Conservation (phyloP, 2,888 invertebrate species). For the Callimorpha dominula region DNA sequence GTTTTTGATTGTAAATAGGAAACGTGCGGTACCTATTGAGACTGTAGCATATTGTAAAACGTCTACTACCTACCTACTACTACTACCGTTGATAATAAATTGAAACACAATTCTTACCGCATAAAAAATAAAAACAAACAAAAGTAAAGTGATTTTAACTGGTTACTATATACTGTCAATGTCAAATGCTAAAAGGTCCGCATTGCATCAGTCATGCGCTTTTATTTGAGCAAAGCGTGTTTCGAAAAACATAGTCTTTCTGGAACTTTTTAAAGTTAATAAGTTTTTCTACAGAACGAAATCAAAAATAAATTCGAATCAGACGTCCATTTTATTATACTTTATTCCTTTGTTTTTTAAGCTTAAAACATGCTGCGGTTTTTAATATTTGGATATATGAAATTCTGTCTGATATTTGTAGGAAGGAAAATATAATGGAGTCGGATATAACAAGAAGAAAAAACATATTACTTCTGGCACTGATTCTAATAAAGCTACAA, state of each 20-base stretch:
- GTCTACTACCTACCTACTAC: no score
- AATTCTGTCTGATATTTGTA: no score
- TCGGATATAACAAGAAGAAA: no score
- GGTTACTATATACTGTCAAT: no score
- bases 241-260: background rate
- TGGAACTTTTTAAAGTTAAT: background rate
- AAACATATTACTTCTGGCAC: no score
- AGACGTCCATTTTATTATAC: background rate
- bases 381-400: conserved; percentile 17
- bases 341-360: background rate
- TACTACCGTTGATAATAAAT: background rate
- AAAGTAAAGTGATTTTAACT: background rate
- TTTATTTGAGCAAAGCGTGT: background rate
- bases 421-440: no score
- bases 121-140: background rate
- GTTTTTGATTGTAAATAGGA: background rate
- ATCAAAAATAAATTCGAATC: background rate
- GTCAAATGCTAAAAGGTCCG: background rate
- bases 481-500: no score
- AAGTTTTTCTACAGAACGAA: background rate
- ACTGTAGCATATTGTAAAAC: background rate
- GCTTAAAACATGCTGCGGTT: background rate
- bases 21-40: background rate
- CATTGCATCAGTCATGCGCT: background rate
- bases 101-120: background rate